phyloP scores from a whole-genome alignment of 2,888 invertebrate species.

The Lasioglossum zephyrum region DNA sequence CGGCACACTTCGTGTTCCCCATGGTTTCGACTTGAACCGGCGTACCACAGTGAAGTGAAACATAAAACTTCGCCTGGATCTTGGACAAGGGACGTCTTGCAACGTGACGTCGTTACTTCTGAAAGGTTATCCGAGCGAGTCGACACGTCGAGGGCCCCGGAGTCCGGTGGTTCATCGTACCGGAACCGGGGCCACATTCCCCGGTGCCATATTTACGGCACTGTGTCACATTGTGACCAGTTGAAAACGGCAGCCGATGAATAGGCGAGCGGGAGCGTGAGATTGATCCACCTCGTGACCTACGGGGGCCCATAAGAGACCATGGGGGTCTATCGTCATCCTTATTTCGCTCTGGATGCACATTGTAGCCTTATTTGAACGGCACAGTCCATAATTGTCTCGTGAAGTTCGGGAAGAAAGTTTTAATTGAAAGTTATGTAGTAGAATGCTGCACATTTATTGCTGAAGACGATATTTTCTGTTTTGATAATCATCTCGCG shows the following conservation, averaged over 20 bases:
- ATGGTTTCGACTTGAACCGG: neutral
- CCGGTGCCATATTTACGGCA: constrained; percentile 58
- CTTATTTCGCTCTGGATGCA: neutral
- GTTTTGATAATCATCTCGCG: neutral
- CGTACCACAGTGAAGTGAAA: neutral
- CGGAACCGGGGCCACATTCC: constrained; percentile 64
- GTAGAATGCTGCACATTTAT: too few species aligned
- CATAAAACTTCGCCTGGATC: constrained; percentile 14
- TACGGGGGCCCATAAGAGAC: neutral
- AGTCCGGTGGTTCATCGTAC: constrained; percentile 56
- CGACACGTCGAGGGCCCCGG: constrained; percentile 39
- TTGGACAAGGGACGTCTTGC: constrained; percentile 43
- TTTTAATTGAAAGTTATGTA: too few species aligned
- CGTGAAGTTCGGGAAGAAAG: neutral
- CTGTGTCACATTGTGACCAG: constrained; percentile 58
- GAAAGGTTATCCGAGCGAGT: constrained; percentile 64
- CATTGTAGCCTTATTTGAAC: neutral
- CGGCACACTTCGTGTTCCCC: neutral
- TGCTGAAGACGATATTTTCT: too few species aligned
- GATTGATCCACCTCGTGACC: constrained; percentile 70
- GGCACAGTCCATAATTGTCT: neutral
- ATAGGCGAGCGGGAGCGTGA: constrained; percentile 29
- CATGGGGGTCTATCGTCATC: neutral
- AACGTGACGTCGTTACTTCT: constrained; percentile 60
- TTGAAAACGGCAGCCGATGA: constrained; percentile 33